phyloP scores from a whole-genome alignment of 2,888 invertebrate genomes.

The Hirtodrosophila histrioides region DNA sequence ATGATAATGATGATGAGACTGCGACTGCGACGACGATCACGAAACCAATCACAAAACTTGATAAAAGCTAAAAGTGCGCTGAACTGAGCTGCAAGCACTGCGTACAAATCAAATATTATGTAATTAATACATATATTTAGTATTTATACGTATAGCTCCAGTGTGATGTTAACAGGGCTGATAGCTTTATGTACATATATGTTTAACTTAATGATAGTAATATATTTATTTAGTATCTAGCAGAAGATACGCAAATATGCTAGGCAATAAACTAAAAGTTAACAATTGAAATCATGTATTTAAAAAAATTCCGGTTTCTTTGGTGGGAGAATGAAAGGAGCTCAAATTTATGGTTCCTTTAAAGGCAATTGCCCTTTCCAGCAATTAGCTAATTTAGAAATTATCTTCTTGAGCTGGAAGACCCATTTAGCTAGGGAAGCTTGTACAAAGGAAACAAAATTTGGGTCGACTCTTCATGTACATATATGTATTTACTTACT shows the following conservation, averaged over 20 bases:
- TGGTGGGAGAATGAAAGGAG: no score
- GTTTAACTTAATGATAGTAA: conserved; percentile 28
- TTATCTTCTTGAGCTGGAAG: no score
- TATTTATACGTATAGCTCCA: conserved; percentile 23
- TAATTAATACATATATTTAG: conserved; percentile 1
- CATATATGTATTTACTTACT: not conserved
- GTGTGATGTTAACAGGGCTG: conserved; percentile 27
- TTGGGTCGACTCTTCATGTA: no score
- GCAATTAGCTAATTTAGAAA: no score
- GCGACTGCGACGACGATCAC: conserved; percentile 23
- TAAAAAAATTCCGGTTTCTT: no score
- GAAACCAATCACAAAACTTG: conserved; percentile 2
- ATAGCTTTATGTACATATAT: conserved; percentile 69
- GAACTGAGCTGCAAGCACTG: conserved; percentile 20
- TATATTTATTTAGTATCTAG: conserved; percentile 49
- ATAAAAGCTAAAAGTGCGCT: conserved; percentile 23
- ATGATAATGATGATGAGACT: conserved; percentile 39
- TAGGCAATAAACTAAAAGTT: conserved; percentile 29
- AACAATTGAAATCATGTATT: not conserved
- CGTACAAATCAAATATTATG: conserved; percentile 8
- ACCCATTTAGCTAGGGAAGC: no score
- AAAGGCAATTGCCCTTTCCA: no score
- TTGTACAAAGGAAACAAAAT: no score
- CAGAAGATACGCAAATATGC: conserved; percentile 4
- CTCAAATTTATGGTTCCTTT: no score